Evolutionary conservation across 1,140 invertebrate species (phyloP), one percentile per base, ranked within the genome.

Genomic region (Drosophila miranda): DNA sequence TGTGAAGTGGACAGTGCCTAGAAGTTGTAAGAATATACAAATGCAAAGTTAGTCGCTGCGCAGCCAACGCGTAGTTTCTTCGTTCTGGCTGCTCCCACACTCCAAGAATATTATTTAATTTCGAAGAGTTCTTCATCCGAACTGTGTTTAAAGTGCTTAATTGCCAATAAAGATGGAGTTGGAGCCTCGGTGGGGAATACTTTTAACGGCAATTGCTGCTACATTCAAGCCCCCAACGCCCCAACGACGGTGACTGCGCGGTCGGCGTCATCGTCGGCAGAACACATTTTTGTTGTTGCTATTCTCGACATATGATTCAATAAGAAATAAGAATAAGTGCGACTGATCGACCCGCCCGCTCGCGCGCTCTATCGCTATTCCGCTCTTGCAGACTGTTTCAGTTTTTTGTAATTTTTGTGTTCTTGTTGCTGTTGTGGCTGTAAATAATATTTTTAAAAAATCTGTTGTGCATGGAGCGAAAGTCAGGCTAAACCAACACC

Each of bases 261-360:
- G 78, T 72, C 48, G 14, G 49, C 69, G 67, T 41, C 49, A 46
- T 50, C 62, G 61, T 54, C 64, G 59, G 26, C 71, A 61, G 61
- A 55, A 78, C 60, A 58, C 61, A 58, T 67, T 68, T 68, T 87
- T 87, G 78, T 90, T 90, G 88, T 90, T 90, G 88, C 88, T 90
- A 90, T 90, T 90, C 83, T 90, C 78, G 80, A 90, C 80, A 90
- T 81, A 90, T 90, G 88, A 90, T 90, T 89, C 88, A 90, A 89
- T 78, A 78, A 78, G 73, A 88, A 90, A 89, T 78, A 78, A 80
- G 75, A 88, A 89, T 68, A 78, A 79, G 66, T 72, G 75, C 50
- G 60, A 73, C 76, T 43, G 80, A 84, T 83, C 62, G 68, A 38
- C 63, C 34, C 49, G 55, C 63, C 41, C 14, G 19, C 14, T 28